Evolutionary conservation across 2,113 vertebrate genomes (phyloP), one percentile per base, ranked within the genome.

Genomic region (Tinamus guttatus): DNA sequence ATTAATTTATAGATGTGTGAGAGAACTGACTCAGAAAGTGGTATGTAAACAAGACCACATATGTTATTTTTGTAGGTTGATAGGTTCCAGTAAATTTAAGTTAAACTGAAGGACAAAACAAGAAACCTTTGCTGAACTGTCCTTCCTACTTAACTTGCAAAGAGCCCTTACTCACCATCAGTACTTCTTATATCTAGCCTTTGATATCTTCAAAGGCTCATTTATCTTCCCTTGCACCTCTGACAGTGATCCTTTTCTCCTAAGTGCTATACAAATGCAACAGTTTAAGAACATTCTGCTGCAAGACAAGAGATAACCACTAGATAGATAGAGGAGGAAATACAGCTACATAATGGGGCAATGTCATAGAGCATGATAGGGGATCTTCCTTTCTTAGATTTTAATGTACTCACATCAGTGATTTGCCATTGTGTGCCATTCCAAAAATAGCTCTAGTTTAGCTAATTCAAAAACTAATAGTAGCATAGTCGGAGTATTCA

Each of bases 221-320:
- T 90, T 88, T 90, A 68, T 94, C n/a, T 67, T 71, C 34, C 18
- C 38, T 75, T 75, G 67, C 20, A 81, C 11, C 25, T 77, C 38
- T 77, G 43, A 32, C 76, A 63, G 54, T 45, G 41, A 65, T 58
- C 20, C 25, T 85, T 85, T 73, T 36, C 28, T 65, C 34, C 47
- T 70, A 83, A 70, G 40, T 58, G 43, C n/a, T 69, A 30, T 19
- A 52, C 54, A 90, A 92, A 94, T n/a, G 77, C 59, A 88, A 58
- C 40, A 65, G 22, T 52, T 43, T 27, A 64, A 40, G 32, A 86
- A 40, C 10, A 34, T 84, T 17, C 54, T 85, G 18, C 36, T 60
- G 65, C 49, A 65, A 83, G 67, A 16, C 12, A 80, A 58, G 49
- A 67, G 56, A 59, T 58, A 67, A 70, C 69, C 54, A 34, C 32